A percentile compares a stretch with the other conserved stretches of the same genome.
phyloP scores from a whole-genome alignment of 1,140 invertebrate species.

The Fragariocoptes setiger region DNA sequence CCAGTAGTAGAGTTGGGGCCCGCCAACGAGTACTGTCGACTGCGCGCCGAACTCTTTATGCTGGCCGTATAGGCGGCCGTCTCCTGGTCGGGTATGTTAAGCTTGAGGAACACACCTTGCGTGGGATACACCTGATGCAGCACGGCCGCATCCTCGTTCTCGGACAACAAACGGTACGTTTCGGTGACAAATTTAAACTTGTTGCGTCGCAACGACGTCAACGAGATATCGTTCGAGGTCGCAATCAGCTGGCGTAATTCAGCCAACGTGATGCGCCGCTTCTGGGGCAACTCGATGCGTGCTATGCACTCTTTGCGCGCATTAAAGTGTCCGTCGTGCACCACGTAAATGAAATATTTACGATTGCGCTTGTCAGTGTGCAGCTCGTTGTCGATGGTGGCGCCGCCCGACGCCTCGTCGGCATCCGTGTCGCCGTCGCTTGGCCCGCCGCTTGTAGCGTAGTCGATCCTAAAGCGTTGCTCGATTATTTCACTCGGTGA shows the following conservation, averaged over 20 bases:
- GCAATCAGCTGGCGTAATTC: not conserved
- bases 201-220: not conserved
- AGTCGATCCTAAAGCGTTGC: not conserved
- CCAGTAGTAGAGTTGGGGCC: too few relatives aligned
- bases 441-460: not conserved
- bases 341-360: not conserved
- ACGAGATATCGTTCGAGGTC: not conserved
- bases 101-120: not conserved
- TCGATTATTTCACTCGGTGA: not conserved
- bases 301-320: not conserved
- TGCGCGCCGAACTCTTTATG: too few relatives aligned
- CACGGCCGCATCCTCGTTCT: not conserved
- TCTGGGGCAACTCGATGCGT: not conserved
- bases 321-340: not conserved
- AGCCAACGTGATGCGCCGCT: not conserved
- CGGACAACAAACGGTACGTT: not conserved
- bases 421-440: too few relatives aligned
- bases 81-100: not conserved
- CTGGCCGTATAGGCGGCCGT: too few relatives aligned
- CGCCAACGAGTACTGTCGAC: too few relatives aligned
- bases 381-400: too few relatives aligned
- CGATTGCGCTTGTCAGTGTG: not conserved
- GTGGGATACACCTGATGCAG: not conserved
- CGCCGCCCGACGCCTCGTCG: too few relatives aligned
- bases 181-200: not conserved